phyloP scores from a whole-genome alignment of 1,140 invertebrate genomes.

The Pseudomyrmex sp. region DNA sequence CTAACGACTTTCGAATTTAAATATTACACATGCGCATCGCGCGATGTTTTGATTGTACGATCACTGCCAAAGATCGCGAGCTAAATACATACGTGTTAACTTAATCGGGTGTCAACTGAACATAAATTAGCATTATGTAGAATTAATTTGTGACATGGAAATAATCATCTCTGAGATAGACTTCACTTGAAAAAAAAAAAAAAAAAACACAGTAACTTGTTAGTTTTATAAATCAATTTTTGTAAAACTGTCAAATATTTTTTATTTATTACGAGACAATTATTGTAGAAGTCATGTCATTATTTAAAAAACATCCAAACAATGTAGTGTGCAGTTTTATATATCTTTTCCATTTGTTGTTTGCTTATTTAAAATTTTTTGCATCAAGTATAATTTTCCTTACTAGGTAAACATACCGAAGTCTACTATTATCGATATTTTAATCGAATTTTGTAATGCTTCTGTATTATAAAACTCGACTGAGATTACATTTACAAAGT shows the following conservation, averaged over 20 bases:
- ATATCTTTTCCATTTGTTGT: neutral
- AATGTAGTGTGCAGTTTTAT: neutral
- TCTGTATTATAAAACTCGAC: constrained; percentile 53
- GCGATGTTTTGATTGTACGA: constrained; percentile 18
- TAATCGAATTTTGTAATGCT: constrained; percentile 56
- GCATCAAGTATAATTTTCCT: constrained; percentile 37
- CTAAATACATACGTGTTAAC: constrained; percentile 10
- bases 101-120: constrained; percentile 19
- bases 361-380: constrained; percentile 3
- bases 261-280: too few species aligned
- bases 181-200: neutral
- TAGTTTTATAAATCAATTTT: too few species aligned
- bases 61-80: constrained; percentile 12
- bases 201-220: too few species aligned
- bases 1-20: constrained; percentile 35
- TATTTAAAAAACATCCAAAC: neutral
- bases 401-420: constrained; percentile 32
- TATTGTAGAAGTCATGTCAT: neutral
- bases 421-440: constrained; percentile 52
- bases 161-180: neutral
- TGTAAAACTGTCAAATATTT: too few species aligned
- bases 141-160: neutral
- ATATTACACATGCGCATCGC: neutral
- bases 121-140: constrained; percentile 5
- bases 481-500: constrained; percentile 29